A percentile compares a stretch with the other conserved stretches of the same genome.
These are phyloP conservation scores for Drosophila borealis DNA, from an alignment of 2,888 invertebrate species.

Conservation along the genomic window DNA sequence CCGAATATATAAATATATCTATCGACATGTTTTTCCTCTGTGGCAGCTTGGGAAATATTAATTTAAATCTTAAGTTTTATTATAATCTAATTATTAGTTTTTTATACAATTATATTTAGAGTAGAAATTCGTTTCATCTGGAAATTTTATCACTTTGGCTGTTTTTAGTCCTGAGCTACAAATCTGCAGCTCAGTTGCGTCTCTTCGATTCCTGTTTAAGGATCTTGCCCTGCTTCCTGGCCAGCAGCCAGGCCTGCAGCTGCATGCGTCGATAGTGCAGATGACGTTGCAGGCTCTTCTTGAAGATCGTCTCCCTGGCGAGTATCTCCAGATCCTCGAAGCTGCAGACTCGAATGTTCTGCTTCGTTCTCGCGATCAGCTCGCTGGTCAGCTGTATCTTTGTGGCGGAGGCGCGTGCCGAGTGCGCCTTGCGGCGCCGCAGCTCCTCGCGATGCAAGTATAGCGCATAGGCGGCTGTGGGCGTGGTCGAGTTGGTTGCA, in stretches of 20 bases:
- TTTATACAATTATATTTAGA: conserved; percentile 1
- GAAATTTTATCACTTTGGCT: conserved; percentile 20
- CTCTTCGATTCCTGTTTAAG: conserved; percentile 7
- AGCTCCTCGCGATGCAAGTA: conserved; percentile 66
- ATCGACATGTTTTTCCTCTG: too few relatives aligned
- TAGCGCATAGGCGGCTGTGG: conserved; percentile 66
- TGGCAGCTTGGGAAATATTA: background rate
- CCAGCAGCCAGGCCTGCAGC: conserved; percentile 39
- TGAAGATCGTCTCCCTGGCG: conserved; percentile 70
- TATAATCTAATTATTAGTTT: background rate
- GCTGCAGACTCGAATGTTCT: conserved; percentile 62
- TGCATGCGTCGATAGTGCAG: conserved; percentile 65
- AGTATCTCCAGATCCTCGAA: conserved; percentile 62
- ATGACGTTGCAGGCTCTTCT: conserved; percentile 56
- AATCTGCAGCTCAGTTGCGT: background rate
- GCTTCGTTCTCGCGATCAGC: conserved; percentile 62
- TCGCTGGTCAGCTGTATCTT: conserved; percentile 68
- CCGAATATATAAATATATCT: too few relatives aligned
- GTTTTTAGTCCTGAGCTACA: background rate
- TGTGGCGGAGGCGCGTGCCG: conserved; percentile 45
- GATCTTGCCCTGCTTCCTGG: conserved; percentile 37
- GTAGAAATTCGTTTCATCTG: background rate
- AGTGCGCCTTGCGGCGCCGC: conserved; percentile 46
- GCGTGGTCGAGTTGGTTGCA: conserved; percentile 23
- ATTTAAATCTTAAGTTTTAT: background rate